Percentiles rank a stretch among this genome's conserved stretches.
Conservation (phyloP, 2,888 invertebrate species). For the Sturmia bella region DNA sequence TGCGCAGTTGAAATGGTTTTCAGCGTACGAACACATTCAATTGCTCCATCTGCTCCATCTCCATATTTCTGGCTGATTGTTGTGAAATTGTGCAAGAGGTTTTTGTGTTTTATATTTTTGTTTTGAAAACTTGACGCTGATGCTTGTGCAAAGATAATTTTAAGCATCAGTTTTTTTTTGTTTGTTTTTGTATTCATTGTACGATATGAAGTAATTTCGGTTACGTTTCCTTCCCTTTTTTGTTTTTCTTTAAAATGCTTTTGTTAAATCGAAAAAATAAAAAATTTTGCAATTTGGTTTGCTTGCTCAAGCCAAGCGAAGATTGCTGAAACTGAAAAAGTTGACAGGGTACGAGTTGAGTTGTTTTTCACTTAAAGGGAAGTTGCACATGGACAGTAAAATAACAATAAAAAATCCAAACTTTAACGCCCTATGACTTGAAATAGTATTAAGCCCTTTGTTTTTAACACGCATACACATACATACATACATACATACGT, state of each 20-base stretch:
- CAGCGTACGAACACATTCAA: slow-evolving; percentile 21
- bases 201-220: slow-evolving; percentile 64
- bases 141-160: slow-evolving; percentile 51
- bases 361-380: slow-evolving; percentile 38
- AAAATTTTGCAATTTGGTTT: slow-evolving; percentile 58
- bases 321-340: slow-evolving; percentile 18
- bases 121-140: slow-evolving; percentile 19
- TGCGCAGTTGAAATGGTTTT: slow-evolving; percentile 14
- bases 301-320: slow-evolving; percentile 40
- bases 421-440: slow-evolving; percentile 64
- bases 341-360: slow-evolving; percentile 46
- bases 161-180: slow-evolving; percentile 37
- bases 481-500: not conserved
- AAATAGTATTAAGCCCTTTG: slow-evolving; percentile 16
- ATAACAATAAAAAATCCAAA: slow-evolving; percentile 1
- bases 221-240: slow-evolving; percentile 39
- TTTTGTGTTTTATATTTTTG: slow-evolving; percentile 29
- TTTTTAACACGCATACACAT: not conserved
- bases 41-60: not conserved
- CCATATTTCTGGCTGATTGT: not conserved
- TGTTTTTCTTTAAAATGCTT: slow-evolving; percentile 33
- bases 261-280: slow-evolving; percentile 54
- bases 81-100: slow-evolving; percentile 56
- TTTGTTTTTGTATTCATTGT: slow-evolving; percentile 3
- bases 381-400: slow-evolving; percentile 40